Base-by-base conservation (phyloP, 2,113 vertebrate species). In the Sterrhoptilus dennistouni region DNA sequence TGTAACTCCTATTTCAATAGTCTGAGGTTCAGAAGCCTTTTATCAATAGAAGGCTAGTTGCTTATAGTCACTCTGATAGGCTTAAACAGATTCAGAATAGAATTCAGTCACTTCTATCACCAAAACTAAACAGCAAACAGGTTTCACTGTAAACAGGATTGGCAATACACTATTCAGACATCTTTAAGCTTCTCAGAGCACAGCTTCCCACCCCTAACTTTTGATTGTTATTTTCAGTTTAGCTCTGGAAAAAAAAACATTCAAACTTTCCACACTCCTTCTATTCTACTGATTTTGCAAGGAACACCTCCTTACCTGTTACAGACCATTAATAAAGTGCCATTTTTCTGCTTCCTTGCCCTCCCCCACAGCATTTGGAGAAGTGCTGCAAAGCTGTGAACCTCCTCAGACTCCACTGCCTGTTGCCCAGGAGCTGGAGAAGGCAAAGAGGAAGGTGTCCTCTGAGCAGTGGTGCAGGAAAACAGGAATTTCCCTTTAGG, bases 401-500 rank as follows among this genome's bases (percentile, higher is more conserved):
- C 14, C 5, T 61, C 23, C 50, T 90, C 4, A 2, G 47, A 79
- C 40, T 92, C 35, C 77, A 80, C 21, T 8, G 16, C 31, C 66
- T 9, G 35, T 12, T 70, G 79, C 20, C 22, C 66, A 20, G 33
- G 52, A 89, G 71, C 35, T 54, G 70, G 50, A 75, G 52, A 78
- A 74, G 24, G 52, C 72, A 60, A 47, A 76, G 50, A 70, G 33
- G 22, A 72, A 71, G 42, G 31, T 44, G 23, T 90, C 83, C 53
- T 45, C 23, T 1, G 75, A 86, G 63, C 33, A 83, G 44, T 17
- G 79, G 88, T 60, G 64, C 60, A 90, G 53, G n/a, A 86, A 89
- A 89, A 78, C 65, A 87, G 88, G 90, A 96, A 92, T 90, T 95
- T 84, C 88, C 86, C 90, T 92, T 68, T 54, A 89, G 95, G 60